Evolutionary conservation across 1,140 invertebrate species (phyloP), one percentile per base, ranked within the genome.

Genomic region (Hetaerina americana): DNA sequence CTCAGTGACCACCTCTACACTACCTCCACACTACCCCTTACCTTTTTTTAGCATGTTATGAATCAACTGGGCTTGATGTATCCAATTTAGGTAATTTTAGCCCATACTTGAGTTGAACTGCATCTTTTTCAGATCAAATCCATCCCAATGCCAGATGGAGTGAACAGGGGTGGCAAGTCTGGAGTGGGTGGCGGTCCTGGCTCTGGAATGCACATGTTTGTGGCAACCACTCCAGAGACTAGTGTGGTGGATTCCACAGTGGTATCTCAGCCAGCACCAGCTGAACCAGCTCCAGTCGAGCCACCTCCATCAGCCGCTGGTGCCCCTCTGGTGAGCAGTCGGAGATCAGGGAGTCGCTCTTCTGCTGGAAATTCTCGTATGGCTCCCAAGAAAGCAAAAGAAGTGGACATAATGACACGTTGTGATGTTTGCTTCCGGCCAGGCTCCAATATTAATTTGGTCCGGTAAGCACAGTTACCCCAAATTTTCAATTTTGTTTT

Each of bases 81-180:
- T n/a, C n/a, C n/a, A n/a, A n/a, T n/a, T n/a, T n/a, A n/a, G n/a
- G n/a, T n/a, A n/a, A n/a, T n/a, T n/a, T n/a, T n/a, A n/a, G n/a
- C n/a, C n/a, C n/a, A n/a, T n/a, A n/a, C n/a, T n/a, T n/a, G n/a
- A n/a, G n/a, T n/a, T n/a, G n/a, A n/a, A n/a, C n/a, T 28, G 8
- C 5, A n/a, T 26, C n/a, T 70, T 12, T 76, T 79, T 28, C 79
- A 92, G 87, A 92, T 93, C 68, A 93, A 92, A 78, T 89, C 91
- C 0, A 88, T 93, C 75, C 91, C 91, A 6, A 84, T 91, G 75
- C 90, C 90, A 0, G 89, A 89, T 69, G 90, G 88, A 8, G 87
- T 88, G 26, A 79, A 84, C 10, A 57, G 40, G 22, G 22, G 40
- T 57, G 40, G 40, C 2, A 57, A 57, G 22, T 1, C 40, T 57